These are phyloP conservation scores for Sciurus carolinensis DNA, from an alignment of 2,797 vertebrate species.

Conservation along the genomic window DNA sequence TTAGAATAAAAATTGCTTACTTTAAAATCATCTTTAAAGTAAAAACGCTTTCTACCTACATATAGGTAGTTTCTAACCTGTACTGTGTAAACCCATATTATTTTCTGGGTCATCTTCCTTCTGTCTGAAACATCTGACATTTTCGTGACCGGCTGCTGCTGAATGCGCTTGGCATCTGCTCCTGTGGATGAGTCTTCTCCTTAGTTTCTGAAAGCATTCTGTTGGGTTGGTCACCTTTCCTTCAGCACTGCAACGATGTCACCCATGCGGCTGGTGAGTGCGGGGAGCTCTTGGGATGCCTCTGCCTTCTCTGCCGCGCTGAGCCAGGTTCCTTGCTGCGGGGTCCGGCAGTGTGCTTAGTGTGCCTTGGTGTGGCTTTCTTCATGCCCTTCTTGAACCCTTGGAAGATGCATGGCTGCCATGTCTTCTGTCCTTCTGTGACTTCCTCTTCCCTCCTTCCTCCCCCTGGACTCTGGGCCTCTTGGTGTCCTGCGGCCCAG, in stretches of 20 bases:
- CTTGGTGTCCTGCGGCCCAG: not conserved
- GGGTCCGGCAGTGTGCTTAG: not conserved
- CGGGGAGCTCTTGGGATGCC: not conserved
- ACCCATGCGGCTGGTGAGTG: accelerated
- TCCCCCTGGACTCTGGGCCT: not conserved
- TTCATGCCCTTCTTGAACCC: not conserved
- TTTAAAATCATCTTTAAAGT: not conserved
- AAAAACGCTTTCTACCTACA: not conserved
- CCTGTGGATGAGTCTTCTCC: not conserved
- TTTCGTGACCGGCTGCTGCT: not conserved
- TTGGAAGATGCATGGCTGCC: not conserved
- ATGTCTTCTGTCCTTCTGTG: not conserved
- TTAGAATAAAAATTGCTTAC: not conserved
- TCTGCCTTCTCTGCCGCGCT: not conserved
- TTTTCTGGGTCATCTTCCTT: not conserved
- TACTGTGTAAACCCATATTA: not conserved
- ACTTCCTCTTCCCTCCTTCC: not conserved
- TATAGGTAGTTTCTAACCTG: not conserved
- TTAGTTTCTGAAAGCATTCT: not conserved
- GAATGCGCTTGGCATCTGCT: not conserved
- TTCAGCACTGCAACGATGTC: accelerated
- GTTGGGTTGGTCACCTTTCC: not conserved
- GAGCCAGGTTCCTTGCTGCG: not conserved
- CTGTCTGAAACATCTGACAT: not conserved
- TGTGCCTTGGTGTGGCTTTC: not conserved